Evolutionary conservation across 2,113 vertebrate genomes (phyloP).

Genomic region (Columba janthina): DNA sequence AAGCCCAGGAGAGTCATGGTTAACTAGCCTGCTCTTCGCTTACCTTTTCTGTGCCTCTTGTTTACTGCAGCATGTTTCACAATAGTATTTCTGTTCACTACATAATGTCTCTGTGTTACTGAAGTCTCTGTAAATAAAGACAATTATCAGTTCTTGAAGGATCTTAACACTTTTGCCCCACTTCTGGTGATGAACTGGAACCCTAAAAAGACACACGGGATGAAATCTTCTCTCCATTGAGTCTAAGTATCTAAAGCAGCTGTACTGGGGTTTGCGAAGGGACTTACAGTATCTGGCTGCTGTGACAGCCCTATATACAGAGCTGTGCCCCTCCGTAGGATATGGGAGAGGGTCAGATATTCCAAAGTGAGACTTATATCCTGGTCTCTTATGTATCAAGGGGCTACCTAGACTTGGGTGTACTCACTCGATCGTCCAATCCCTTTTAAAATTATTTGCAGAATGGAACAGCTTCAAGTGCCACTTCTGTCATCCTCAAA

Average conservation of each 20-base stretch:
- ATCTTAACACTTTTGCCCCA: not conserved
- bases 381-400: not conserved
- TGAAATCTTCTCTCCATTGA: not conserved
- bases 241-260: not conserved
- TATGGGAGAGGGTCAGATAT: not conserved
- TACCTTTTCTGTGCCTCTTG: constrained; percentile 98
- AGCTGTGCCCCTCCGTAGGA: accelerated
- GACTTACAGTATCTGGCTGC: not conserved
- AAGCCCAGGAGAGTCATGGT: not conserved
- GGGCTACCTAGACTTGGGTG: not conserved
- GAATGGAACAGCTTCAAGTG: not conserved
- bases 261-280: not conserved
- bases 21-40: not conserved
- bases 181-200: not conserved
- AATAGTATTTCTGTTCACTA: constrained; percentile 98
- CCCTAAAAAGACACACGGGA: not conserved
- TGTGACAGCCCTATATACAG: not conserved
- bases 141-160: not conserved
- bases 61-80: constrained; percentile 97
- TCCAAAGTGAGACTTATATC: not conserved
- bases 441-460: not conserved
- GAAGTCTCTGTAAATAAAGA: constrained; percentile 87
- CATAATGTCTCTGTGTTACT: constrained; percentile 98
- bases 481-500: not conserved
- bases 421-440: not conserved